These are phyloP conservation scores for Diachasmimorpha longicaudata DNA, from an alignment of 1,140 invertebrate genomes.

Conservation along the genomic window DNA sequence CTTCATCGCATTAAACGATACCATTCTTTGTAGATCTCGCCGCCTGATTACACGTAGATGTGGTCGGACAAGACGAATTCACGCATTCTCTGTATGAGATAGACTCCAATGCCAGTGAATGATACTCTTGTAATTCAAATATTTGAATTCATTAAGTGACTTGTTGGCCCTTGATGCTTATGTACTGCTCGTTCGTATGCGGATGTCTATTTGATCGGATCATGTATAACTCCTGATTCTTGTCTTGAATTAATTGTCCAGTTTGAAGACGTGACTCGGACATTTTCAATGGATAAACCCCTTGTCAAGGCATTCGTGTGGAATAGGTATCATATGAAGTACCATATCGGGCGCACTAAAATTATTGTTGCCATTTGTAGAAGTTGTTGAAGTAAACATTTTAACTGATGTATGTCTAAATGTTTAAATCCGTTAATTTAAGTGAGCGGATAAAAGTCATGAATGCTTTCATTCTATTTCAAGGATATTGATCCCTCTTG, in stretches of 20 bases:
- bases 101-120: slow-evolving; percentile 9
- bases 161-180: slow-evolving; percentile 5
- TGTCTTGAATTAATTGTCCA: slow-evolving; percentile 12
- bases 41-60: slow-evolving; percentile 39
- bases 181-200: background rate
- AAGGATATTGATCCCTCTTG: slow-evolving; percentile 6
- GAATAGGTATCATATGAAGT: background rate
- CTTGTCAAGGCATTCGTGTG: background rate
- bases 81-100: background rate
- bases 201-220: slow-evolving; percentile 4
- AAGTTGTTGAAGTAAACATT: slow-evolving; percentile 6
- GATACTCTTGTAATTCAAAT: slow-evolving; percentile 49
- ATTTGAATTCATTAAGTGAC: slow-evolving; percentile 48
- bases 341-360: background rate
- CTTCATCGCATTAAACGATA: slow-evolving; percentile 21
- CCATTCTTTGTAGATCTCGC: slow-evolving; percentile 40
- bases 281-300: background rate
- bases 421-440: background rate
- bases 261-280: background rate
- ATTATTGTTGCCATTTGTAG: background rate
- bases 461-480: background rate
- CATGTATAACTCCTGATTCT: background rate
- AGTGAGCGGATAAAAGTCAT: background rate
- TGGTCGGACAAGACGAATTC: slow-evolving; percentile 29
- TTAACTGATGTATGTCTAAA: slow-evolving; percentile 1